Base-by-base conservation (phyloP, 2,113 vertebrate species). In the Natator depressus region DNA sequence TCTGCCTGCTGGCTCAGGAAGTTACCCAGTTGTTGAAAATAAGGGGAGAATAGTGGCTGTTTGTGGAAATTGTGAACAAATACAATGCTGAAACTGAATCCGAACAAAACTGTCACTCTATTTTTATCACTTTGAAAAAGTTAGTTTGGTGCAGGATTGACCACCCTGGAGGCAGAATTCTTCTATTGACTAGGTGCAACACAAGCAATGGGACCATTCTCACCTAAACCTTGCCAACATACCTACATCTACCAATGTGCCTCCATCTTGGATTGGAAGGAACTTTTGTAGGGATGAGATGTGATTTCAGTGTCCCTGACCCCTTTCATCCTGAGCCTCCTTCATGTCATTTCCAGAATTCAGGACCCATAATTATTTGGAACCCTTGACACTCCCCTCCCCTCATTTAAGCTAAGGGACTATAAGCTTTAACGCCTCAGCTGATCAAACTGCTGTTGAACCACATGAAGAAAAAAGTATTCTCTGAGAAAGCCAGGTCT, bases 11-110 rank as follows among this genome's bases (percentile, higher is more conserved):
- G 75, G 82, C 91, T 91, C 86, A 16, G 84, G 91, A 14, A 83
- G 88, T 76, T 90, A 62, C 89, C 95, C 91, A 92, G 94, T 79
- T 95, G 93, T 80, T 96, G 93, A 97, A 96, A 38, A 54, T 97
- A 94, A 91, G 86, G 62, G 83, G 91, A 91, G 90, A 89, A 62
- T 62, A 62, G 82, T 65, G 90, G 54, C 59, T 93, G 90, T 38
- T 72, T 72, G 35, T 72, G 19, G 91, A 95, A 95, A 62, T 6
- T 31, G 13, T 62, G 29, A 62, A 95, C 85, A 80, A 92, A 84
- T 72, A 72, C 29, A 35, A 72, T 72, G 9, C 16, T 72, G 65
- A 38, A 17, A 72, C n/a, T 38, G 17, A 38, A 22, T 72, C 65
- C 22, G 35, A n/a, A 22, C n/a, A 72, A 20, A 72, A n/a, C 4